Evolutionary conservation across 2,113 vertebrate species (phyloP), one percentile per base, ranked within the genome.

Genomic region (Pontoporia blainvillei): DNA sequence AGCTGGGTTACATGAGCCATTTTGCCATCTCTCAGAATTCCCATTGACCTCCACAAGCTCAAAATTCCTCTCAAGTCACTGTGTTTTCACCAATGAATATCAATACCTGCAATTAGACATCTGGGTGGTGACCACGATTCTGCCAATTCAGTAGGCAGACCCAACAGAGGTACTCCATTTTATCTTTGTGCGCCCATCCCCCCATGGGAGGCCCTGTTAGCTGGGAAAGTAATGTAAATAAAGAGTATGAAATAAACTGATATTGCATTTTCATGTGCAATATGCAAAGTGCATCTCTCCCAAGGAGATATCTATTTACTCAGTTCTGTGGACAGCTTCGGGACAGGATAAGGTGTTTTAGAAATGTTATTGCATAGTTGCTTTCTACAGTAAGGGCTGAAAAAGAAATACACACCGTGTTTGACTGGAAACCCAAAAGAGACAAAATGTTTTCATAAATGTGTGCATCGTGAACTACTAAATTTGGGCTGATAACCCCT

Each of bases 401-500:
- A 96, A 52, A 92, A 76, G 36, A 94, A 78, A 90, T 6, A 34
- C 9, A 46, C 54, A 52, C 11, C 46, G 4, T 61, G 44, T 92
- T 93, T 95, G 86, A 91, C 82, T 86, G 25, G 34, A 93, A 94
- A 46, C 21, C 49, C 76, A 41, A 76, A 93, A 78, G 46, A 79
- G 36, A 86, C 11, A 64, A 96, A 82, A 67, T 93, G n/a, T 92
- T 96, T 96, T 91, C 0, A 0, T 78, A 95, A 97, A 83, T 86
- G n/a, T 71, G 34, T 83, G 18, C 34, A 57, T 44, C 36, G 44
- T 61, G 57, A 12, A 34, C 88, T 71, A 73, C 81, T 94, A 96
- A 86, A 86, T 90, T 84, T 91, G 83, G 73, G 39, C 64, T 91
- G 13, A 66, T 71, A 87, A 71, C 67, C 39, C 23, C 46, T 69